Percentiles rank a stretch among this genome's conserved stretches.
Evolutionary conservation across 2,888 invertebrate genomes (phyloP).

Genomic region (Melitaea athalia): DNA sequence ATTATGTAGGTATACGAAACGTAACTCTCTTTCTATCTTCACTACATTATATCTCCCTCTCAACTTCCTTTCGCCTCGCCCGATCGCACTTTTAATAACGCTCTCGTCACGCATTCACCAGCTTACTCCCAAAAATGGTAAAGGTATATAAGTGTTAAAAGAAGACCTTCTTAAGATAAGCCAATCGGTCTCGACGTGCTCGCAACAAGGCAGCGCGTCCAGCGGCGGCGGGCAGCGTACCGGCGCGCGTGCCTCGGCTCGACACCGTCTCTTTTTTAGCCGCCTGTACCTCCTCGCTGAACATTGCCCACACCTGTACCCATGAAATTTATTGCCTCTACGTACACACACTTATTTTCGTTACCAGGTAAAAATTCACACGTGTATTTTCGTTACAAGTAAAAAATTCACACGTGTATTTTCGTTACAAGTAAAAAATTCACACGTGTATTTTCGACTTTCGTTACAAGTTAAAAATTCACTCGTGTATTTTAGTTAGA

Average conservation of each 20-base stretch:
- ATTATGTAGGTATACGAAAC: no score
- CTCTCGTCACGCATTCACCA: no score
- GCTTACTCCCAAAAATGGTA: no score
- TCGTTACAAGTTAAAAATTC: neutral
- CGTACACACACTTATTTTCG: neutral
- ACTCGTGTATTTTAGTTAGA: no score
- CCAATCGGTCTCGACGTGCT: slow-evolving; percentile 85
- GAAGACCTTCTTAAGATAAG: slow-evolving; percentile 81
- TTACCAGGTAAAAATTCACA: neutral
- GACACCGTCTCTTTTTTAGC: slow-evolving; percentile 87
- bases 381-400: neutral
- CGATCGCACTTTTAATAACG: no score
- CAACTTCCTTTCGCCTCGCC: no score
- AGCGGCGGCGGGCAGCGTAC: slow-evolving; percentile 86
- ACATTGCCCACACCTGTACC: slow-evolving; percentile 87
- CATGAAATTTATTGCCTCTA: no score
- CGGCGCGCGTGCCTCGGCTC: slow-evolving; percentile 83
- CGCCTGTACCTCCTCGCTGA: slow-evolving; percentile 87
- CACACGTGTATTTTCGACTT: neutral
- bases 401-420: neutral
- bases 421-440: neutral
- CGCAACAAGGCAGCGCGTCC: slow-evolving; percentile 87
- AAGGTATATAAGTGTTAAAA: neutral
- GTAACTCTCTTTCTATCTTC: no score
- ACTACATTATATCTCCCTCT: no score